These are phyloP conservation scores for Drosophila orosa DNA, from an alignment of 1,140 invertebrate genomes.

Conservation along the genomic window DNA sequence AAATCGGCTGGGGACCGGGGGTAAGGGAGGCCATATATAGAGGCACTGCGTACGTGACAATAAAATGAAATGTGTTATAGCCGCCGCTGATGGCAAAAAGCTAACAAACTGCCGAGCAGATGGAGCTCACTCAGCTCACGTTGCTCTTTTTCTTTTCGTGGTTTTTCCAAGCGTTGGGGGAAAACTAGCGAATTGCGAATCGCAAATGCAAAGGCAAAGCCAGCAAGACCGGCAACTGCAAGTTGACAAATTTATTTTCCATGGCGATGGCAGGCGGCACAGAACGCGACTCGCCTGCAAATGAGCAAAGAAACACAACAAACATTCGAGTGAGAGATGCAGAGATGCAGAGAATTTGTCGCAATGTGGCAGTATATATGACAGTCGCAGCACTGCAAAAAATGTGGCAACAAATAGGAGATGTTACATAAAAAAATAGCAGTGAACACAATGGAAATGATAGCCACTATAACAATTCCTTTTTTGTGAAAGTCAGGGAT, in stretches of 20 bases:
- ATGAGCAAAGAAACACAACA: slow-evolving; percentile 49
- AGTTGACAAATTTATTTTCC: slow-evolving; percentile 80
- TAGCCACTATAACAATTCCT: not conserved
- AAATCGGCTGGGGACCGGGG: slow-evolving; percentile 6
- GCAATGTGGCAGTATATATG: slow-evolving; percentile 40
- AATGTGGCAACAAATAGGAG: not conserved
- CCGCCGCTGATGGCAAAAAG: slow-evolving; percentile 42
- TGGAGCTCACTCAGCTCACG: slow-evolving; percentile 25
- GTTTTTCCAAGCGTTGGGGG: slow-evolving; percentile 22
- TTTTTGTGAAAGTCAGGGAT: not conserved
- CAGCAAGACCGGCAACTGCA: slow-evolving; percentile 49
- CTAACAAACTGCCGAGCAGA: slow-evolving; percentile 37
- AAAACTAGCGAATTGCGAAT: slow-evolving; percentile 53
- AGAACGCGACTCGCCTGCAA: slow-evolving; percentile 60
- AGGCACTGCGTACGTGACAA: slow-evolving; percentile 76
- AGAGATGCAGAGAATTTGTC: slow-evolving; percentile 39
- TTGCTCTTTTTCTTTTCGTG: slow-evolving; percentile 37
- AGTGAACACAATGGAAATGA: not conserved
- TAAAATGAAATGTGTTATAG: slow-evolving; percentile 81
- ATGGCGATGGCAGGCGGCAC: slow-evolving; percentile 39
- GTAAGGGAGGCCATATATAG: slow-evolving; percentile 65
- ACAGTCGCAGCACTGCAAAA: slow-evolving; percentile 19
- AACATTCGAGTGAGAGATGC: slow-evolving; percentile 32
- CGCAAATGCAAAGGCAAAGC: slow-evolving; percentile 35
- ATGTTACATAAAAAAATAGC: not conserved